Conservation (phyloP, 2,797 vertebrate species). For the Enteromius viviparus region DNA sequence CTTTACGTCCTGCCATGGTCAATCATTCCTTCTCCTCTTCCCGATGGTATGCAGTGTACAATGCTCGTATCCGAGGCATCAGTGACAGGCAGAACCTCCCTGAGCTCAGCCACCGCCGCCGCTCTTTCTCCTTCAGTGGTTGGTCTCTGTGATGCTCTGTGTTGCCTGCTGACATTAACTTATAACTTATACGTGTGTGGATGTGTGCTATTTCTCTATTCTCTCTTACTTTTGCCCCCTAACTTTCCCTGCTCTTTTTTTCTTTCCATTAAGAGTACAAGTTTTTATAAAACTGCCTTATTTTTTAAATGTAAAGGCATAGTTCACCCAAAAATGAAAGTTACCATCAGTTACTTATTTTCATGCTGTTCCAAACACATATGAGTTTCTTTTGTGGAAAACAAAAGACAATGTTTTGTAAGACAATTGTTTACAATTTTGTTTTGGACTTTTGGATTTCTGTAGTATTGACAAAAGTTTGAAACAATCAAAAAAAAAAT, state of each 20-base stretch:
- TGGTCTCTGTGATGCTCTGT: conserved; percentile 65
- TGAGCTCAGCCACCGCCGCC: conserved; percentile 71
- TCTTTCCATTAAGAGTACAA: background rate
- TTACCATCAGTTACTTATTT: background rate
- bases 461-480: background rate
- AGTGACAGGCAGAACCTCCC: conserved; percentile 70
- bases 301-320: background rate
- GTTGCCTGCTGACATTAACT: conserved; percentile 29
- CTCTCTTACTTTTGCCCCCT: conserved; percentile 48
- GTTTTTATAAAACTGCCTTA: background rate
- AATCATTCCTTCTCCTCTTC: conserved; percentile 51
- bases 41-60: conserved; percentile 76
- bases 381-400: background rate
- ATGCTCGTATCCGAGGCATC: conserved; percentile 75
- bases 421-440: background rate
- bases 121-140: conserved; percentile 77
- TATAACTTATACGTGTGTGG: background rate
- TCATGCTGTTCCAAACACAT: background rate
- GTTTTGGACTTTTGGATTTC: background rate
- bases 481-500: background rate
- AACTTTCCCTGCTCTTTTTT: background rate
- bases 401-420: background rate
- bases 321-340: background rate
- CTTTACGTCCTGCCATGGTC: conserved; percentile 56
- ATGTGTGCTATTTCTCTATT: background rate